phyloP scores from a whole-genome alignment of 1,140 invertebrate species.

The Adoxophyes honmai region DNA sequence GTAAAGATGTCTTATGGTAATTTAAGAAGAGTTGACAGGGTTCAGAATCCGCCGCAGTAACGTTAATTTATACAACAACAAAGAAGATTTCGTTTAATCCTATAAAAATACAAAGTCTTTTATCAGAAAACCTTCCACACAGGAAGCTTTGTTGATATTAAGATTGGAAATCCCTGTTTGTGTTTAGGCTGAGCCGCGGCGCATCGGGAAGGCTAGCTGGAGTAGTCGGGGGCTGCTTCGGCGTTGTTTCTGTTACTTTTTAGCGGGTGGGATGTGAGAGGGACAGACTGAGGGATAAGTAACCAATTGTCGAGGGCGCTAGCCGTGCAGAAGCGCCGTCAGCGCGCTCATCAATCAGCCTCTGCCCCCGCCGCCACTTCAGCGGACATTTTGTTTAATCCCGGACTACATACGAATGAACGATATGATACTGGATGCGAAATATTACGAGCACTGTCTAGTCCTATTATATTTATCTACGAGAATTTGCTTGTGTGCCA shows the following conservation, averaged over 20 bases:
- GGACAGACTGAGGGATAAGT: too few species aligned
- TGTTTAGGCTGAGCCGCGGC: constrained; percentile 1
- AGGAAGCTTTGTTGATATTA: not conserved
- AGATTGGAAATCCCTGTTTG: constrained; percentile 6
- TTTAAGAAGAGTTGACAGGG: too few species aligned
- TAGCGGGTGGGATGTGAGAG: too few species aligned
- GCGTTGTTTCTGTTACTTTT: too few species aligned
- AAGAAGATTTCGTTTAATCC: not conserved
- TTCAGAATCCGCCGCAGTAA: not conserved
- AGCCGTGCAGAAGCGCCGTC: not conserved
- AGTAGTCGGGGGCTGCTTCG: too few species aligned
- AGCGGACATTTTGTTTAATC: constrained; percentile 1
- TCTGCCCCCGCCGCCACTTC: not conserved
- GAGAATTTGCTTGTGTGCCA: too few species aligned
- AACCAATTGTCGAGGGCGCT: too few species aligned
- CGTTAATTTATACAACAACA: constrained; percentile 9
- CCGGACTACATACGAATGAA: not conserved
- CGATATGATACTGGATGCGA: too few species aligned
- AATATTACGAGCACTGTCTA: too few species aligned
- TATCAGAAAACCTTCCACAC: not conserved
- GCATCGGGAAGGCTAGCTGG: not conserved
- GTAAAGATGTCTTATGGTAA: too few species aligned
- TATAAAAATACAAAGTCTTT: constrained; percentile 9
- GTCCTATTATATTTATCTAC: too few species aligned
- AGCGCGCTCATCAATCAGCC: constrained; percentile 7